Base-by-base conservation (phyloP, 1,140 invertebrate species). In the Brevipalpus yothersi region DNA sequence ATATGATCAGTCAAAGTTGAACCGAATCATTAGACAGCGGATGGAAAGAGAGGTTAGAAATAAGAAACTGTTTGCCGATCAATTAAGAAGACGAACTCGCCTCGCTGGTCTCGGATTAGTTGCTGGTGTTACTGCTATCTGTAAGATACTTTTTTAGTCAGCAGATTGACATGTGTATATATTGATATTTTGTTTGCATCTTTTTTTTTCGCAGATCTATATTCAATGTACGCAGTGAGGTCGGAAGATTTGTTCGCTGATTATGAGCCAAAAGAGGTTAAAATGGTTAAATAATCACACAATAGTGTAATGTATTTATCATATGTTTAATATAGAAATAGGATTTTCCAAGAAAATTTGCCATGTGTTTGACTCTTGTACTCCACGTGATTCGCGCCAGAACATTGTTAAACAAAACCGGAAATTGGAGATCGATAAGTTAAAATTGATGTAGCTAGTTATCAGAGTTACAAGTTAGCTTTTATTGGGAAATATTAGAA, bases 181-280 rank as follows among this genome's bases (percentile, higher is more conserved):
- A n/a, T 45, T 15, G 2, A 51, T 51, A 19, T 51, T 9, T n/a
- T 17, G n/a, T 3, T 51, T 19, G 15, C 19, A n/a, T 51, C 21
- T 8, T 51, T 51, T 17, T 51, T 19, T 51, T 10, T 17, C 15
- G 15, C 49, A 51, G 61, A 88, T 70, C 68, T 73, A 8, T 91
- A 89, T 71, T 84, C 85, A 9, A 85, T 91, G 61, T 77, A 77
- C 61, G 76, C 84, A 4, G 80, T 89, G 39, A 84, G 81, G 67
- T 84, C 87, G 69, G 86, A 89, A 71, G 83, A 77, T 21, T 89
- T 89, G 68, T 72, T 90, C 19, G 86, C 89, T 72, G 84, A 91
- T 71, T 84, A 88, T 67, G 78, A 86, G 13, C 39, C 47, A 40
- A 31, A 15, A 23, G 21, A 42, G 15, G 45, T 49, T 31, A 41